A percentile compares a stretch with the other conserved stretches of the same genome.
These are phyloP conservation scores for Columbina picui DNA, from an alignment of 2,113 vertebrate species.

Conservation along the genomic window DNA sequence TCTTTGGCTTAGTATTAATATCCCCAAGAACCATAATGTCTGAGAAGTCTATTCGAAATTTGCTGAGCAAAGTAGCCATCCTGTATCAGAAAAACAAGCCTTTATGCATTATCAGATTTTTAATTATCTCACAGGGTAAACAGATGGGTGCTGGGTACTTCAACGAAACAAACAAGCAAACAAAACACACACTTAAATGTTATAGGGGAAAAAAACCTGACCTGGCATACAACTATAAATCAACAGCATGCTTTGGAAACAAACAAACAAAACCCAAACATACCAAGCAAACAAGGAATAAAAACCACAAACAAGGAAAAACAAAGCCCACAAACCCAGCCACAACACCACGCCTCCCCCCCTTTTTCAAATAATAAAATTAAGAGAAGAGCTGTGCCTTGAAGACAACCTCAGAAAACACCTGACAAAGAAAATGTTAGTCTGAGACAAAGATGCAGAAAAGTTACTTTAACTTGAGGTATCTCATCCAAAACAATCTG, in stretches of 20 bases:
- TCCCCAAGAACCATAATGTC: conserved; percentile 97
- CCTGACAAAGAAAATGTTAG: background rate
- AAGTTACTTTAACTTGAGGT: background rate
- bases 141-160: background rate
- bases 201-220: background rate
- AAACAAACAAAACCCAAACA: too few species aligned
- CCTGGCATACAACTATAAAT: background rate
- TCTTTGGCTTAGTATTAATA: conserved; percentile 97
- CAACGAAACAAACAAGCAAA: background rate
- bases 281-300: too few species aligned
- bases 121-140: background rate
- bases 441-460: background rate
- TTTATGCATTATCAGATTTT: background rate
- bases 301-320: background rate
- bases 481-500: background rate
- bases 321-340: too few species aligned
- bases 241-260: background rate
- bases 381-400: background rate
- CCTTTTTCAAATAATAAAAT: too few species aligned
- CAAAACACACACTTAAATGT: background rate
- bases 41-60: conserved; percentile 98
- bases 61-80: conserved; percentile 97
- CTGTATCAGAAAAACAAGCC: conserved; percentile 67
- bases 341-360: too few species aligned
- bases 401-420: background rate